A percentile compares a stretch with the other conserved stretches of the same genome.
Evolutionary conservation across 2,888 invertebrate species (phyloP).

Genomic region (Andrena praecox): DNA sequence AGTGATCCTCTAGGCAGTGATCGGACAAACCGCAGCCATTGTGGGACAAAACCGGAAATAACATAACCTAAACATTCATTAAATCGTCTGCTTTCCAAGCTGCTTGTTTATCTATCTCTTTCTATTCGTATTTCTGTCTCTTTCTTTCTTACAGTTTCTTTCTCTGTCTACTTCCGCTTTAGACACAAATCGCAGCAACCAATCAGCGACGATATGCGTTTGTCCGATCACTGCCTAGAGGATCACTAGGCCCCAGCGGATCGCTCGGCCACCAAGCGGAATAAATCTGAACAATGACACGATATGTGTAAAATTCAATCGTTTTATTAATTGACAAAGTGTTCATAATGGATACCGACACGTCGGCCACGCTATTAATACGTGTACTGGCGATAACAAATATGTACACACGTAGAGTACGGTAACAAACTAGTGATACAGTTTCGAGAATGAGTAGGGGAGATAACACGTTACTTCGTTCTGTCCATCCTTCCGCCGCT

Average conservation of each 20-base stretch:
- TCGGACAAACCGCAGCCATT: no score
- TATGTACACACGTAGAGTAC: slow-evolving; percentile 83
- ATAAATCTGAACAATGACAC: slow-evolving; percentile 59
- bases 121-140: no score
- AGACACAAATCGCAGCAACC: no score
- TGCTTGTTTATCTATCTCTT: no score
- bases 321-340: slow-evolving; percentile 85
- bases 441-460: slow-evolving; percentile 74
- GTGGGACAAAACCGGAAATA: no score
- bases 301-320: slow-evolving; percentile 81
- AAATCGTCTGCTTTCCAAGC: no score
- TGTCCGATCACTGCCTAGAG: no score
- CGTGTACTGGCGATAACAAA: slow-evolving; percentile 81
- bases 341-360: slow-evolving; percentile 83
- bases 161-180: no score
- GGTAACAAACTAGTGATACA: slow-evolving; percentile 84
- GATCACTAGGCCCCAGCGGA: not conserved
- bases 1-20: no score
- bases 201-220: no score
- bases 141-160: no score
- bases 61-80: no score
- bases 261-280: not conserved
- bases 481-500: not conserved
- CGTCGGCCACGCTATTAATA: slow-evolving; percentile 58
- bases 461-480: slow-evolving; percentile 49